Evolutionary conservation across 2,888 invertebrate species (phyloP).

Genomic region (Myopa tessellatipennis): DNA sequence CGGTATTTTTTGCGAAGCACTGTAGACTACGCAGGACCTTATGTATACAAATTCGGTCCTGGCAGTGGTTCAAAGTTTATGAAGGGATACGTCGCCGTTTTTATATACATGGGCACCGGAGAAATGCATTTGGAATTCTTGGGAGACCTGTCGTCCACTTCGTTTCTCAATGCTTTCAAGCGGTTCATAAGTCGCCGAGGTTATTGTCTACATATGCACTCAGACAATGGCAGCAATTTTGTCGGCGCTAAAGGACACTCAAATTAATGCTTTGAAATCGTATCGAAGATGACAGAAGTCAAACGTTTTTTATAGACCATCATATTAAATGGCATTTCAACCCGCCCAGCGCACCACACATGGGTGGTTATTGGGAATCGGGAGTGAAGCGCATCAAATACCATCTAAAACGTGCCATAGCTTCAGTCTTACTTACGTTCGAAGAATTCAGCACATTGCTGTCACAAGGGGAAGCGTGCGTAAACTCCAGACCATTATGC

Average conservation of each 20-base stretch:
- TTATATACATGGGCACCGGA: no score
- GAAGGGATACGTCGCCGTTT: no score
- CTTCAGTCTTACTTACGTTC: not conserved
- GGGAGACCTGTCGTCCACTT: not conserved
- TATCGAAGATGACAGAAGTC: not conserved
- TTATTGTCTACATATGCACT: slow-evolving; percentile 40
- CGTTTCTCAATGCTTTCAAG: slow-evolving; percentile 18
- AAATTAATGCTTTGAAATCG: not conserved
- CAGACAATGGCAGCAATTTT: slow-evolving; percentile 3
- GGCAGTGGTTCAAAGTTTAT: no score
- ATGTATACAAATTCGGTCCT: no score
- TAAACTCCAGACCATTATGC: slow-evolving; percentile 10
- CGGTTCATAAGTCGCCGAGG: slow-evolving; percentile 28
- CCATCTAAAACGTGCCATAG: not conserved
- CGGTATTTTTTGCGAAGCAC: not conserved
- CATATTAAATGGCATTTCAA: slow-evolving; percentile 29
- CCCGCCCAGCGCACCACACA: slow-evolving; percentile 28
- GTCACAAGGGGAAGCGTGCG: not conserved
- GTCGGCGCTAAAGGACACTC: not conserved
- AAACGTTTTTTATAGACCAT: not conserved
- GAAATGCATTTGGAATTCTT: no score
- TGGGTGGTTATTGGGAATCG: slow-evolving; percentile 27
- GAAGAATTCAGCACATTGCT: not conserved
- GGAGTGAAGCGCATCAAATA: slow-evolving; percentile 19
- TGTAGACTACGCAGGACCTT: no score